These are phyloP conservation scores for Nanger granti DNA, from an alignment of 2,113 vertebrate species.

Conservation along the genomic window DNA sequence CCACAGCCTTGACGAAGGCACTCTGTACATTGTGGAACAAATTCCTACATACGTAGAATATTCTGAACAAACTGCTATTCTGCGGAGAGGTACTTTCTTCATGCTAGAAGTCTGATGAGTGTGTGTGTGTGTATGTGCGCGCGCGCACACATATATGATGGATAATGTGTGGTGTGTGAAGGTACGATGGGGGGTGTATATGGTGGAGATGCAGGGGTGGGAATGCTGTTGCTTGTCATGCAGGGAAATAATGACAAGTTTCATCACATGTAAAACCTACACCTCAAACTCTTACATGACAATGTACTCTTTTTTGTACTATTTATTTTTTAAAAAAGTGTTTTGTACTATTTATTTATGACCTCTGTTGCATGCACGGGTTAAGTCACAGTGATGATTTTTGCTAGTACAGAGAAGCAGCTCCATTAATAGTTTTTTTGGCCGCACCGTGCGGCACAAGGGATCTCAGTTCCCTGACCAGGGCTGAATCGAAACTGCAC, in stretches of 20 bases:
- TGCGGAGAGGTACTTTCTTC: constrained; percentile 84
- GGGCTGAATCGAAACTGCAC: not conserved
- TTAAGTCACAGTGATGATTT: not conserved
- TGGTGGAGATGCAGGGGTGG: not conserved
- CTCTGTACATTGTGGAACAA: constrained; percentile 90
- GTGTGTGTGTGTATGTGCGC: no score
- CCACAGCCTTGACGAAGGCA: constrained; percentile 78
- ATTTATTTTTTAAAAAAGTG: not conserved
- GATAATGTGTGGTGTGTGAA: not conserved
- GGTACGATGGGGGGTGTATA: not conserved
- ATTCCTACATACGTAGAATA: constrained; percentile 89
- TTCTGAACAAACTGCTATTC: constrained; percentile 89
- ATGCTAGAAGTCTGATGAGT: not conserved
- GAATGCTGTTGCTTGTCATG: not conserved
- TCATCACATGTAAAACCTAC: not conserved
- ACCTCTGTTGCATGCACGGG: not conserved
- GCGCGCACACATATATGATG: fast-evolving
- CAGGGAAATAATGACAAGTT: not conserved
- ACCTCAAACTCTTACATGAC: not conserved
- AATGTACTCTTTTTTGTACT: not conserved
- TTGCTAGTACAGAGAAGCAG: not conserved
- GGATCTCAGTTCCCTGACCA: not conserved
- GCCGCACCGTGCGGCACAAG: not conserved
- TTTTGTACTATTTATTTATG: not conserved
- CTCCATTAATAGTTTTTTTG: not conserved